Base-by-base conservation (phyloP, 2,113 vertebrate genomes). In the Pteronura brasiliensis region DNA sequence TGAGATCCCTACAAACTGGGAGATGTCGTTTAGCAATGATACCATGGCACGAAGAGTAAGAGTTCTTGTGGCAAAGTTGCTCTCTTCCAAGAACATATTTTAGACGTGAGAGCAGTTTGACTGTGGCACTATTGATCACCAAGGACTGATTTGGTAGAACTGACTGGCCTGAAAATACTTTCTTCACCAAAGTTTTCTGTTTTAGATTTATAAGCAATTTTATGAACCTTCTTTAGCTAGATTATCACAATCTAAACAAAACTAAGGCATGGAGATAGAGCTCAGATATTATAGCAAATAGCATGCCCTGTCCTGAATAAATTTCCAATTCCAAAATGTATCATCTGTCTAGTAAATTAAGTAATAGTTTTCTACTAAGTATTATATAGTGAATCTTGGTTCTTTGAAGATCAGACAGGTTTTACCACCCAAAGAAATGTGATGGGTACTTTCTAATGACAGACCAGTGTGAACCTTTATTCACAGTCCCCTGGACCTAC, bases 201-300 rank as follows among this genome's bases (percentile, higher is more conserved):
- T 95, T 90, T 95, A 95, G 59, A 74, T 87, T 91, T 18, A 69
- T 21, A 69, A 90, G 57, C n/a, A 72, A 27, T 76, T 88, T 79
- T 61, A 52, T 82, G 39, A 85, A 85, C 61, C 36, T 67, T 49
- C 8, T 81, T 61, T 95, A 83, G 39, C 59, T 76, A 7, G 61
- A 67, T 90, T 90, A 94, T 77, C 36, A 88, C 63, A 96, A 59
- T 23, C 88, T 61, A 93, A 65, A 86, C 61, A 21, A 69, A 93
- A 77, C 52, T 34, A 74, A 82, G 77, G 63, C 72, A 71, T 5
- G 9, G 84, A 47, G 21, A 9, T 6, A 79, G 23, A 81, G 0
- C 42, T 44, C 17, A 89, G 59, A 88, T 52, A 82, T 57, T 47
- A 8, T 21, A 90, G 27, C 31, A 21, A 36, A 8, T 21, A 90